Base-by-base conservation (phyloP, 2,888 invertebrate species). In the Sympetrum striolatum region DNA sequence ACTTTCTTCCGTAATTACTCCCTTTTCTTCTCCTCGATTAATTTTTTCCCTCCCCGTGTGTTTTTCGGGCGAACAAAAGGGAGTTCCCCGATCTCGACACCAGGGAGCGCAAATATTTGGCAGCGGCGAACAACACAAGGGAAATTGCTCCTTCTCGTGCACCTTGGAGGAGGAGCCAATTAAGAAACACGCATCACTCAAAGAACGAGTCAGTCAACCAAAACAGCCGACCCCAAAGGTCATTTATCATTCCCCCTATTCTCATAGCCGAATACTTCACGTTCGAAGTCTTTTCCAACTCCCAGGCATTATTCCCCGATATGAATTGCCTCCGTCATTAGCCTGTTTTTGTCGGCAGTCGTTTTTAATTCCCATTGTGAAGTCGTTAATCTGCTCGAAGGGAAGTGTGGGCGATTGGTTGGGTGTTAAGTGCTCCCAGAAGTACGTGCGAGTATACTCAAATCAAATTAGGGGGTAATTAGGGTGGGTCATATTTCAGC, bases 161-260 rank as follows among this genome's bases (percentile, higher is more conserved):
- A 64, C 86, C 86, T 60, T 37, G 53, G 53, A 58, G 53, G 82
- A 82, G 82, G 58, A 86, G 58, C 82, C 86, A 86, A 86, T 86
- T 86, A 86, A 86, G 86, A 86, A 86, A 86, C 86, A 86, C 60
- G 86, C 86, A 86, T 86, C 86, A 86, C 60, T 86, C 86, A 86
- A 86, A 86, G 86, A 86, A 53, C 60, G 86, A 37, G 60, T 64
- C 86, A 86, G 37, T 86, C 86, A 86, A 60, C 12, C 86, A 86
- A 86, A 86, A 86, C 86, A 60, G 86, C 60, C 18, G 35, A 53
- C 18, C 37, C 35, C 39, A 86, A 37, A 86, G 60, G 60, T 60
- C 86, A 86, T 86, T 86, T 86, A 86, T 86, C 86, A 86, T 86
- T 39, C 14, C 64, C 37, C 39, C 81, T 39, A 22, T 18, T 39